Base-by-base conservation (phyloP, 2,797 vertebrate species). In the Prunella strophiata region DNA sequence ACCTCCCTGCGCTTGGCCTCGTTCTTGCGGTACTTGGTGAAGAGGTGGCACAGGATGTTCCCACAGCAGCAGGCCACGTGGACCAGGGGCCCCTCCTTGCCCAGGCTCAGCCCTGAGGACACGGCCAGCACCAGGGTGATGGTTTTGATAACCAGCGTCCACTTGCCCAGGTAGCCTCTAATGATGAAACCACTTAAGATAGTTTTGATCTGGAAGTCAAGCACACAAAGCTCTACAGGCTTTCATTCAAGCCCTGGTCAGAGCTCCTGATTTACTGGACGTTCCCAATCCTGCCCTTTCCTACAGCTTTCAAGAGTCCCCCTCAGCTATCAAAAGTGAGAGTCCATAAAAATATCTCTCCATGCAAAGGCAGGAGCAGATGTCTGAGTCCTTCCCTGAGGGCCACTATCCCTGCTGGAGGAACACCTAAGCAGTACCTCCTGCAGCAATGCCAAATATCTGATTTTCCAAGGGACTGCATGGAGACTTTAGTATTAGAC, bases 141-240 rank as follows among this genome's bases (percentile, higher is more conserved):
- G 57, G 99, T 99, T 98, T 99, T 99, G 94, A 99, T 99, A 88
- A 99, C 97, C 89, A 99, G 97, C 5, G 99, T 99, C 99, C 99
- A 99, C 97, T 99, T 99, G 67, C 99, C 99, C 96, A 99, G 97
- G 98, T 99, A 99, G 85, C 99, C 99, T 19, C 99, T 98, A 97
- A 99, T 99, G 98, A 99, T 99, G 97, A 99, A 99, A 58, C 99
- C 99, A 58, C 99, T 99, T 88, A 99, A 98, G 97, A 99, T 99
- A 84, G 99, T 99, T 97, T 99, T 99, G 93, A 99, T 99, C 99
- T 99, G 98, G 77, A 97, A 94, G 92, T 91, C 83, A 97, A 97
- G 96, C 81, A 97, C 76, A 98, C 62, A 97, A 89, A 97, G 91
- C 90, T 96, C 95, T 74, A 88, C 93, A 94, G 89, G 93, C 95